Conservation (phyloP, 2,888 invertebrate species). For the Bellardia pandia region DNA sequence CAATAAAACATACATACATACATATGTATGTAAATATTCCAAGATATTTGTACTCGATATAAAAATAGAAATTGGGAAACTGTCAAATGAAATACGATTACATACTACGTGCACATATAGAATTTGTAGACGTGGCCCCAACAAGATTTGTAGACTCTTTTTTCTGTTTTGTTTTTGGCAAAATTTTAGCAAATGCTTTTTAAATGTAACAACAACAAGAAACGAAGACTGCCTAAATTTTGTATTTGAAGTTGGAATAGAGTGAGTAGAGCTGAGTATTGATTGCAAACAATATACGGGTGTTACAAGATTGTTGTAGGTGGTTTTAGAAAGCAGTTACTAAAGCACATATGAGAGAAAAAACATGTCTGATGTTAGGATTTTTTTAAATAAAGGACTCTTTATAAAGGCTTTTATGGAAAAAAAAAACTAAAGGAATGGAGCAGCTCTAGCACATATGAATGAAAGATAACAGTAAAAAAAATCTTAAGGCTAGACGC, state of each 20-base stretch:
- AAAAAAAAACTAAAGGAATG: neutral
- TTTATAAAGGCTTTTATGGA: neutral
- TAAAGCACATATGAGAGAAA: neutral
- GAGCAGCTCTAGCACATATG: neutral
- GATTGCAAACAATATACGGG: conserved; percentile 54
- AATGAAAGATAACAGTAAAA: neutral
- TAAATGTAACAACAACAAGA: conserved; percentile 3
- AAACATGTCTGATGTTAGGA: conserved; percentile 44
- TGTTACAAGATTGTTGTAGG: conserved; percentile 13
- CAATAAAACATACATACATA: too few relatives aligned
- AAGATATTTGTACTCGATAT: neutral
- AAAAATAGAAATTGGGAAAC: conserved; percentile 34
- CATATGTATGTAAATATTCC: too few relatives aligned
- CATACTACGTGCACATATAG: neutral
- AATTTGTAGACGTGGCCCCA: neutral
- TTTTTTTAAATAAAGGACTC: conserved; percentile 43
- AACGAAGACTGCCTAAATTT: conserved; percentile 39
- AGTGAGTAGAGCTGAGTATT: conserved; percentile 38
- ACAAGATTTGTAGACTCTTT: conserved; percentile 5
- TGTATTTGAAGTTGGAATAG: conserved; percentile 13
- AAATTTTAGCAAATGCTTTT: conserved; percentile 30
- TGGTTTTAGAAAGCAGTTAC: conserved; percentile 15
- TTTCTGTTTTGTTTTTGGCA: neutral
- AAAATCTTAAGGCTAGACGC: conserved; percentile 47
- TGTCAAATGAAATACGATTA: conserved; percentile 10